Evolutionary conservation across 2,797 vertebrate species (phyloP), one percentile per base, ranked within the genome.

Genomic region (Brotula barbata): DNA sequence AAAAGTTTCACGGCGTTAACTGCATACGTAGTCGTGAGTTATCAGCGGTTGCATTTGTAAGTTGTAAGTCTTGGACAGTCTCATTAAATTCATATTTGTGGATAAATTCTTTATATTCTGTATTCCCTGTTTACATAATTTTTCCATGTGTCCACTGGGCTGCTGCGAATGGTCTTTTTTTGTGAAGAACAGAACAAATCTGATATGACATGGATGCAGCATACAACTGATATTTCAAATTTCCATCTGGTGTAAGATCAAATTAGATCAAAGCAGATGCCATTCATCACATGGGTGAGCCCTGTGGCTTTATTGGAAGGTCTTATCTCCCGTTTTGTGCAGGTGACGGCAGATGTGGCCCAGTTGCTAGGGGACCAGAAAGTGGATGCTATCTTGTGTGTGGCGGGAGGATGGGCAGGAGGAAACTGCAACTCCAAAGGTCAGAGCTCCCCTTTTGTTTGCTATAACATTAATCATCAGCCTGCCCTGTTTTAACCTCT

Each of bases 351-450:
- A 34, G 95, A 94, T 20, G 89, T 99, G 40, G 91, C 90, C 10
- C 90, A 85, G 74, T 86, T 98, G 73, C 88, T 99, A 44, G 94
- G 94, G 17, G 93, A 94, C 19, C 84, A 94, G 60, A 98, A 99
- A 71, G 94, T 98, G 71, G 96, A 99, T 1, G 96, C 95, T 0
- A 96, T 99, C 77, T 71, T 99, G 25, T 99, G 97, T 28, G 95
- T 98, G 31, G 97, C 97, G 0, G 97, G 97, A 72, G 97, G 97
- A 83, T 99, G 97, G 97, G 97, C 96, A 0, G 97, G 97, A 67
- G 97, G 97, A 83, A 98, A 87, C 3, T 94, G 94, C 67, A 92
- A 92, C 75, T 94, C 95, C 48, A 97, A 97, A 89, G 94, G 97
- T 99, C 85, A 92, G 91, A 89, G 66, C 37, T 50, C 28, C 71